Evolutionary conservation across 2,797 vertebrate genomes (phyloP), one percentile per base, ranked within the genome.

Genomic region (Epinephelus malabaricus): DNA sequence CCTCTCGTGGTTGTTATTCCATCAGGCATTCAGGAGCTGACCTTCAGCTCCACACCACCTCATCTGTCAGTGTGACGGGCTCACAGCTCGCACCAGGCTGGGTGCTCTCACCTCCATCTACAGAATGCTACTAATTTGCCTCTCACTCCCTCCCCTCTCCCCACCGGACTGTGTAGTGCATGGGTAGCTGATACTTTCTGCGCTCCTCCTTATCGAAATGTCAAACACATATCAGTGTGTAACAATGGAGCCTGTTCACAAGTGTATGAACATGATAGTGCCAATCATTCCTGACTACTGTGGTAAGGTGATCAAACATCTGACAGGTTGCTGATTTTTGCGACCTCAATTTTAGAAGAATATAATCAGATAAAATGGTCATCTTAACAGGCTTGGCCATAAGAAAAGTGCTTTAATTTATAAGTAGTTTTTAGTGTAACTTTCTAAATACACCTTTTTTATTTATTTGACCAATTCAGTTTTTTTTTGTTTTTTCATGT

Each of bases 11-110:
- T 68, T 79, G 75, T 82, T 88, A 82, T 86, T 87, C 85, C 73
- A 76, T 89, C 86, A 85, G 76, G 79, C 81, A 27, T 89, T 87
- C 75, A 89, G 77, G 63, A 78, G 85, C 84, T 89, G 87, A 93
- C 92, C 89, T 92, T 94, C 88, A 93, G 88, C 80, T 85, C 73
- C 86, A 75, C 78, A 69, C 69, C 81, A 30, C 82, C 88, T 93
- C 89, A 92, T 92, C 90, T 79, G 89, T 93, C 91, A 90, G 82
- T 23, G 59, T 92, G 89, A 92, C 62, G 68, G 86, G 81, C 79
- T 72, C 79, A 73, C 70, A 69, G 79, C 83, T 87, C 79, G 9
- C 68, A 70, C 62, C 60, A 43, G 54, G 78, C 68, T 23, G 17
- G 73, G 10, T 40, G 60, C 68, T 9, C 66, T 79, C 61, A 40